Evolutionary conservation across 2,113 vertebrate species (phyloP).

Genomic region (Carettochelys insculpta): DNA sequence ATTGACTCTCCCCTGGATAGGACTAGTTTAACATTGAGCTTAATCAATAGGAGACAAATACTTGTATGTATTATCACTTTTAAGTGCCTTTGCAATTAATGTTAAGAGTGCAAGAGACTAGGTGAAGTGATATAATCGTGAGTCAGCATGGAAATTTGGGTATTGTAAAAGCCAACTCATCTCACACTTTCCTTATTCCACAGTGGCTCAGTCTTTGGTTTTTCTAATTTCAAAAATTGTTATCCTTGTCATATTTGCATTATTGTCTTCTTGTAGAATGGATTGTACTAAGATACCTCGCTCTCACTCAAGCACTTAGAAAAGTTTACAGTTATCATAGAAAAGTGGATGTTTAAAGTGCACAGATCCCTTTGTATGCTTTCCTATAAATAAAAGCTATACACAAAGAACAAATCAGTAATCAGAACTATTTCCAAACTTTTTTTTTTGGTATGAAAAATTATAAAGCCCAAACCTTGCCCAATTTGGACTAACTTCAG

Average conservation of each 20-base stretch:
- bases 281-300: background rate
- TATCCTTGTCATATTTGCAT: background rate
- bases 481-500: background rate
- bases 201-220: slow-evolving; percentile 39
- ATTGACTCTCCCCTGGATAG: background rate
- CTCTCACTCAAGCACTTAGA: background rate
- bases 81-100: slow-evolving; percentile 32
- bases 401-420: background rate
- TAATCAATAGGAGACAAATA: background rate
- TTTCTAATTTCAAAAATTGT: slow-evolving; percentile 44
- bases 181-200: slow-evolving; percentile 34
- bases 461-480: background rate
- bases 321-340: background rate
- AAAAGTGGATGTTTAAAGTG: background rate
- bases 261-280: background rate
- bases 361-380: background rate
- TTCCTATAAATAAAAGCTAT: background rate
- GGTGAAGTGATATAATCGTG: slow-evolving; percentile 50
- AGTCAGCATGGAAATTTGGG: slow-evolving; percentile 52
- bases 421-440: background rate
- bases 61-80: background rate
- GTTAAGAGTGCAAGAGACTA: slow-evolving; percentile 12
- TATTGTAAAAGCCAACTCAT: slow-evolving; percentile 36
- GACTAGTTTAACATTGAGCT: slow-evolving; percentile 27
- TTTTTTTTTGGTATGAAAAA: background rate